Evolutionary conservation across 2,113 vertebrate genomes (phyloP).

Genomic region (Gallinago media): DNA sequence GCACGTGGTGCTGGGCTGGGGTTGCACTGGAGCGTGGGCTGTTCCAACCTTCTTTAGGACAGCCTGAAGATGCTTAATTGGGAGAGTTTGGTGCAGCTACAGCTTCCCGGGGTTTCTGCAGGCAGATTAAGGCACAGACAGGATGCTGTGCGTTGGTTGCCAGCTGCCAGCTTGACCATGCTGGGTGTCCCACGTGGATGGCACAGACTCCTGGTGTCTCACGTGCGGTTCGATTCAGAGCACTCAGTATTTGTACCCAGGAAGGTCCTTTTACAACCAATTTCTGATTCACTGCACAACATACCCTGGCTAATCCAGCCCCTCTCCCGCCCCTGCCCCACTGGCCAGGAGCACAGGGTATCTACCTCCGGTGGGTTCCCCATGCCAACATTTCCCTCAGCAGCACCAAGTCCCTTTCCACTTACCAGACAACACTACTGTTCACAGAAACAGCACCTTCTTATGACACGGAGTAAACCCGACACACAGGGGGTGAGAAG

Average conservation of each 20-base stretch:
- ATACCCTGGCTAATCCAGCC: neutral
- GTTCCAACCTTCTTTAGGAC: neutral
- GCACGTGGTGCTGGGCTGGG: accelerated
- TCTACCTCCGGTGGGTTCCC: neutral
- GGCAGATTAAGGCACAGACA: accelerated
- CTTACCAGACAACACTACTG: accelerated
- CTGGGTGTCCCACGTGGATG: accelerated
- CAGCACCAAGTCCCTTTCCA: neutral
- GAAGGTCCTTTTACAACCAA: neutral
- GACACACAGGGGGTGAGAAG: accelerated
- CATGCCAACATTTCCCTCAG: neutral
- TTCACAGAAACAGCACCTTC: neutral
- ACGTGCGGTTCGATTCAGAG: neutral
- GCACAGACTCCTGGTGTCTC: accelerated
- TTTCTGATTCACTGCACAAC: neutral
- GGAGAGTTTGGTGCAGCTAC: neutral
- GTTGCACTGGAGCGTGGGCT: accelerated
- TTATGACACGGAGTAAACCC: neutral
- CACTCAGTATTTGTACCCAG: neutral
- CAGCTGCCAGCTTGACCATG: neutral
- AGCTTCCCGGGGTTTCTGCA: neutral
- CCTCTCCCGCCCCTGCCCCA: neutral
- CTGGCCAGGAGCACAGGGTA: neutral
- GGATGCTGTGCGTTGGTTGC: neutral
- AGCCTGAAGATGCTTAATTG: accelerated